Conservation (phyloP, 92 coral and sea anemone species). For the Epizoanthus scotinus region DNA sequence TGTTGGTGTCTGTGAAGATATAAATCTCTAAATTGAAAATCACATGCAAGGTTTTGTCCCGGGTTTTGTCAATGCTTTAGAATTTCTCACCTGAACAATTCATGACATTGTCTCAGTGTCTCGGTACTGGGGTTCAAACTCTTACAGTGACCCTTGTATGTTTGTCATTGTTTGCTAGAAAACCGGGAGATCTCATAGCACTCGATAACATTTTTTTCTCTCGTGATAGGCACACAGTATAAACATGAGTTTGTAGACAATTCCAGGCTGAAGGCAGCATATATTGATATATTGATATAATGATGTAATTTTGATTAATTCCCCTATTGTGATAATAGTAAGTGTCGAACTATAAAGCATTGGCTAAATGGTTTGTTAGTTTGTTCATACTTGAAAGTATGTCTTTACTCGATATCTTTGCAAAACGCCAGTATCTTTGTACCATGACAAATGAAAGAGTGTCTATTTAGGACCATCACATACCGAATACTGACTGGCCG, state of each 20-base stretch:
- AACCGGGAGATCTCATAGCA: no score
- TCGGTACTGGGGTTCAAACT: neutral
- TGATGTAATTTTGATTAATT: slow-evolving; percentile 25
- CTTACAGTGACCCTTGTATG: slow-evolving; percentile 23
- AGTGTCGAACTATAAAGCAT: slow-evolving; percentile 29
- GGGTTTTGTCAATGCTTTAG: neutral
- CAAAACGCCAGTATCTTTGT: neutral
- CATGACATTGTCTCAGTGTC: slow-evolving; percentile 29
- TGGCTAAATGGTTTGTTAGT: neutral
- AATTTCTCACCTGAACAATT: slow-evolving; percentile 5
- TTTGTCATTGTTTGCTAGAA: slow-evolving; percentile 17
- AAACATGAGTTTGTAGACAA: no score
- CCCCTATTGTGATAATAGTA: slow-evolving; percentile 23
- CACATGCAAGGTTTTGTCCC: neutral
- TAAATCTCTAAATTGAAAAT: neutral
- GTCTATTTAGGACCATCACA: neutral
- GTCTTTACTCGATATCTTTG: no score
- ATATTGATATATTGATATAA: no score
- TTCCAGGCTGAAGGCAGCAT: no score
- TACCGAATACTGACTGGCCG: slow-evolving; percentile 12
- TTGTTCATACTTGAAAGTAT: neutral
- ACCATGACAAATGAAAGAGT: neutral
- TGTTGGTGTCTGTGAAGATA: neutral
- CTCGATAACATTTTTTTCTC: neutral
- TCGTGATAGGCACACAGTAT: neutral